These are phyloP conservation scores for Calycopis cecrops DNA, from an alignment of 1,140 invertebrate species.

Conservation along the genomic window DNA sequence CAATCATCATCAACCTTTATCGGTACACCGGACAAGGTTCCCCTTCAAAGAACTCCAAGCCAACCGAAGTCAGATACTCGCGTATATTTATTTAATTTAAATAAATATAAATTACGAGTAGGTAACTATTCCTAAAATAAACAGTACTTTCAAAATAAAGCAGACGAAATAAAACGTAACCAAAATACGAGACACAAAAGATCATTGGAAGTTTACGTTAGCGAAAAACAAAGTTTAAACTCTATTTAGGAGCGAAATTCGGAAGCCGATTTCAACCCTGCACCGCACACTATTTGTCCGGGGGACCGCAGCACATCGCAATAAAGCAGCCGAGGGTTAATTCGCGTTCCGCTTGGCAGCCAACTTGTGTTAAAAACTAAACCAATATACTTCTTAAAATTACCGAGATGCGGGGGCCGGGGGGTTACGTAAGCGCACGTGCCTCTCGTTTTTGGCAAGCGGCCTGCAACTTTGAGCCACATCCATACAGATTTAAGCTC, in stretches of 20 bases:
- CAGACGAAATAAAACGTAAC: background rate
- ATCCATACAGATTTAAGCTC: constrained; percentile 34
- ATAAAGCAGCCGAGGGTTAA: constrained; percentile 50
- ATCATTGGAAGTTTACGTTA: constrained; percentile 8
- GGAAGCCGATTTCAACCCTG: constrained; percentile 5
- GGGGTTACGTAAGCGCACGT: constrained; percentile 51
- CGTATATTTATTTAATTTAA: no score
- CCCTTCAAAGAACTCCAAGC: no score
- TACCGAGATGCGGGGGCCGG: constrained; percentile 27
- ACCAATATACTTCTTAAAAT: constrained; percentile 64
- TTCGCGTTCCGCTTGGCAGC: constrained; percentile 40
- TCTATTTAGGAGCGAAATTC: constrained; percentile 5
- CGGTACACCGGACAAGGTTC: no score
- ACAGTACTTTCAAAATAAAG: background rate
- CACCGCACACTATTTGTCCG: constrained; percentile 33
- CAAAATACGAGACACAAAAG: constrained; percentile 1
- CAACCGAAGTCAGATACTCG: no score
- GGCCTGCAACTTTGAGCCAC: constrained; percentile 31
- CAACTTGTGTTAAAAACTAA: constrained; percentile 52
- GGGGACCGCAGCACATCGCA: constrained; percentile 28
- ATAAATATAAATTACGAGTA: no score
- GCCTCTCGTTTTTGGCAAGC: constrained; percentile 45
- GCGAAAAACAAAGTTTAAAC: constrained; percentile 6
- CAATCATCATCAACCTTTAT: no score
- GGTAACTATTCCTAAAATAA: no score